phyloP scores from a whole-genome alignment of 2,888 invertebrate species.

The Amphiduros pacificus region DNA sequence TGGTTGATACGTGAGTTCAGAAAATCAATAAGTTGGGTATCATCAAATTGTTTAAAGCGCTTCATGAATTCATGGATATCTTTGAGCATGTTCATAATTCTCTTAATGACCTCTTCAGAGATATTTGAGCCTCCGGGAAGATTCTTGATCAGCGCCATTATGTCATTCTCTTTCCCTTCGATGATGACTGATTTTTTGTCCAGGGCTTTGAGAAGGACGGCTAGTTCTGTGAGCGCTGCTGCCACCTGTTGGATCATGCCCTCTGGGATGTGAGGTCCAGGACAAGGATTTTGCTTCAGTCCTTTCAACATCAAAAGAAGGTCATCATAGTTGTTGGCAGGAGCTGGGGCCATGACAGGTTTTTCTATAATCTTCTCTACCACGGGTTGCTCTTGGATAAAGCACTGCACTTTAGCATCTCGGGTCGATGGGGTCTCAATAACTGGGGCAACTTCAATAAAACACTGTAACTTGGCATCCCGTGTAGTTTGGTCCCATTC shows the following conservation, averaged over 20 bases:
- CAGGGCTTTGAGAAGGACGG: neutral
- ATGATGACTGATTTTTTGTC: neutral
- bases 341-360: neutral
- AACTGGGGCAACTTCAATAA: too few relatives aligned
- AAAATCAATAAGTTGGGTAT: neutral
- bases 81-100: neutral
- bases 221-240: neutral
- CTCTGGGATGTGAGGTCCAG: slow-evolving; percentile 6
- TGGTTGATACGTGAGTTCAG: neutral
- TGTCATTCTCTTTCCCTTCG: neutral
- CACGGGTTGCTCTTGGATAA: too few relatives aligned
- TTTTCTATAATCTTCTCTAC: too few relatives aligned
- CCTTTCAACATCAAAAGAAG: neutral
- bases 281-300: neutral
- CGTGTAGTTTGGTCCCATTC: too few relatives aligned
- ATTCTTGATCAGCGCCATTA: neutral
- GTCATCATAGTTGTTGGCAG: neutral
- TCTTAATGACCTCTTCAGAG: neutral
- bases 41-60: neutral
- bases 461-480: too few relatives aligned
- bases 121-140: neutral
- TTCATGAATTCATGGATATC: neutral
- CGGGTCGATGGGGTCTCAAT: neutral
- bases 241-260: neutral
- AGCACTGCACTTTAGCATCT: too few relatives aligned